Conservation (phyloP, 2,797 vertebrate species). For the Ambastaia sidthimunki region DNA sequence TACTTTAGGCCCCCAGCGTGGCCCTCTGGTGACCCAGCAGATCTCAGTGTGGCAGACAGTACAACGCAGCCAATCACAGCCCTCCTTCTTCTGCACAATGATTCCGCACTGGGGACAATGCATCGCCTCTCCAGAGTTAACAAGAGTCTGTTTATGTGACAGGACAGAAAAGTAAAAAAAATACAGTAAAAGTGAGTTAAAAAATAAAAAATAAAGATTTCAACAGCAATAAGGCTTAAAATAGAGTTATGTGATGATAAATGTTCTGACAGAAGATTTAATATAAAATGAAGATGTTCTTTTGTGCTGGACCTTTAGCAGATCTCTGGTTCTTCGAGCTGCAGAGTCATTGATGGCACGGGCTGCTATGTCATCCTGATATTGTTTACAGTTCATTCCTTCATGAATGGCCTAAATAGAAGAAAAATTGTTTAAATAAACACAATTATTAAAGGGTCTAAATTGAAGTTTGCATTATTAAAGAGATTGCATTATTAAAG, state of each 20-base stretch:
- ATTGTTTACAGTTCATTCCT: conserved; percentile 86
- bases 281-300: background rate
- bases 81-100: conserved; percentile 84
- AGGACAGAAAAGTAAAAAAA: background rate
- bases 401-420: conserved; percentile 82
- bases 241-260: background rate
- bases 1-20: conserved; percentile 82
- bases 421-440: conserved; percentile 3
- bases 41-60: conserved; percentile 86
- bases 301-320: conserved; percentile 78
- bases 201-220: background rate
- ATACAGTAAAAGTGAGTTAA: background rate
- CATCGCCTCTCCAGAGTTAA: conserved; percentile 83
- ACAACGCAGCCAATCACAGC: conserved; percentile 85
- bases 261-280: background rate
- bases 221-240: background rate
- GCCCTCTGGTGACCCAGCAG: conserved; percentile 85
- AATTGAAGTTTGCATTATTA: background rate
- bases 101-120: conserved; percentile 85
- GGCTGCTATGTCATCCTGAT: conserved; percentile 82
- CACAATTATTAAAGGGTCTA: too few relatives aligned
- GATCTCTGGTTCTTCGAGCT: conserved; percentile 81
- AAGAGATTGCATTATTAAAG: background rate
- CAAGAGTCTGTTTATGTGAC: conserved; percentile 74
- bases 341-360: conserved; percentile 82